phyloP scores from a whole-genome alignment of 2,797 vertebrate species.

The Phylloscopus collybita region DNA sequence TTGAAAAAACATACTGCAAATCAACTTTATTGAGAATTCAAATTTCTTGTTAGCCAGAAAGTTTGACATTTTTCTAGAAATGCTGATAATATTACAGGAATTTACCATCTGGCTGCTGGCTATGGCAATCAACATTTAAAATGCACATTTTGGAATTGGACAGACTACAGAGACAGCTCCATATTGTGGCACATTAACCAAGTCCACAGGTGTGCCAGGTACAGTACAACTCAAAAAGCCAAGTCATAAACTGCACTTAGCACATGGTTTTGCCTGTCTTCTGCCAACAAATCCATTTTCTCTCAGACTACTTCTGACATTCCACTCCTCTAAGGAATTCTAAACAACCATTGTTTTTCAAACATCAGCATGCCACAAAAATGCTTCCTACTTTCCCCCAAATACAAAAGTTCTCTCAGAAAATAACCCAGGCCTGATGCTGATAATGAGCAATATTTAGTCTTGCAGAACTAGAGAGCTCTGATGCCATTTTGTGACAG shows the following conservation, averaged over 20 bases:
- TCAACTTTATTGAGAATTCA: background rate
- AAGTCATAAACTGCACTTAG: background rate
- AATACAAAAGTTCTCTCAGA: conserved; percentile 19
- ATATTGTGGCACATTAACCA: background rate
- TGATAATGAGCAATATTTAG: background rate
- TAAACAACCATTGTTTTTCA: conserved; percentile 64
- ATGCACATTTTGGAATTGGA: background rate
- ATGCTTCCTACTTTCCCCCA: conserved; percentile 55
- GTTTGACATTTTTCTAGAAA: background rate
- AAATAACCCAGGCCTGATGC: background rate
- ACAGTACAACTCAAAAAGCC: background rate
- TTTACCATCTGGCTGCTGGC: background rate
- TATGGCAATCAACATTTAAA: background rate
- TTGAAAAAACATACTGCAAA: conserved; percentile 13
- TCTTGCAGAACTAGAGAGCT: background rate
- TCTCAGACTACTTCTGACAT: conserved; percentile 42
- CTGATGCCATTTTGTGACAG: background rate
- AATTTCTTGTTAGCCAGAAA: background rate
- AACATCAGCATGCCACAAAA: conserved; percentile 61
- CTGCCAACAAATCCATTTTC: conserved; percentile 66
- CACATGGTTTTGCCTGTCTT: background rate
- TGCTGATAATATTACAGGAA: background rate
- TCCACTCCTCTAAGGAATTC: conserved; percentile 59
- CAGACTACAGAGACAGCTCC: background rate
- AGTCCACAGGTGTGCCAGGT: background rate